A percentile compares a stretch with the other conserved stretches of the same genome.
These are phyloP conservation scores for Strigamia transsilvanica DNA, from an alignment of 2,888 invertebrate genomes.

Conservation along the genomic window DNA sequence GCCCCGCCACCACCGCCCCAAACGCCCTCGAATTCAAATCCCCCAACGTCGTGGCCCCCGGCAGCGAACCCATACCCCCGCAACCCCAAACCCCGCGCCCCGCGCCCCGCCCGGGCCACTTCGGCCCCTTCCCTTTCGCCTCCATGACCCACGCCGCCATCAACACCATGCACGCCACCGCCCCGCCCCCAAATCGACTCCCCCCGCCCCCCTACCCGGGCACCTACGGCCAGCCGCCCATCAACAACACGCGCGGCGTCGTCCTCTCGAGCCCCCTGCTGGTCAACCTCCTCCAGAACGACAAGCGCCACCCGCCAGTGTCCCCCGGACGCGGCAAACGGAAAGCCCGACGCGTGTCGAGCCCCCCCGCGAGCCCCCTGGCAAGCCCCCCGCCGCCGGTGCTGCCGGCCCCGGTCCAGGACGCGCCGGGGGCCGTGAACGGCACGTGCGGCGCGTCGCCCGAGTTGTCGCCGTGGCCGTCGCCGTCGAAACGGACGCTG, in stretches of 20 bases:
- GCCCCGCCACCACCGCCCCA: conserved; percentile 55
- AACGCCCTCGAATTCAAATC: conserved; percentile 62
- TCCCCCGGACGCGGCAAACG: conserved; percentile 34
- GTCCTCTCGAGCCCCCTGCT: conserved; percentile 83
- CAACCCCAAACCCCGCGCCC: conserved; percentile 60
- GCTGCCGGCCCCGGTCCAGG: not conserved
- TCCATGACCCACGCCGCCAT: conserved; percentile 87
- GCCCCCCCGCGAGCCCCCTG: not conserved
- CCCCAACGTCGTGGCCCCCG: conserved; percentile 89
- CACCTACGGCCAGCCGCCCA: conserved; percentile 54
- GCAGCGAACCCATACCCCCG: conserved; percentile 72
- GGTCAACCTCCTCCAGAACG: conserved; percentile 82
- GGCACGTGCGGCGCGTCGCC: not conserved
- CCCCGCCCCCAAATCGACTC: not conserved
- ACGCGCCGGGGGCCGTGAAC: not conserved
- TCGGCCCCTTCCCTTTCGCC: conserved; percentile 81
- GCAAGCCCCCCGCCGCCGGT: conserved; percentile 43
- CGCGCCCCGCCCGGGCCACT: conserved; percentile 61
- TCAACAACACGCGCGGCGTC: conserved; percentile 48
- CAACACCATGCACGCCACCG: conserved; percentile 75
- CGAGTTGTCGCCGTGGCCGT: conserved; percentile 58
- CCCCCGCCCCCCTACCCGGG: conserved; percentile 56
- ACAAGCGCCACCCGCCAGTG: conserved; percentile 57
- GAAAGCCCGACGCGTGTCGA: not conserved
- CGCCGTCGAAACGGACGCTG: conserved; percentile 65